phyloP scores from a whole-genome alignment of 2,113 vertebrate genomes.

The Tragelaphus imberbis region DNA sequence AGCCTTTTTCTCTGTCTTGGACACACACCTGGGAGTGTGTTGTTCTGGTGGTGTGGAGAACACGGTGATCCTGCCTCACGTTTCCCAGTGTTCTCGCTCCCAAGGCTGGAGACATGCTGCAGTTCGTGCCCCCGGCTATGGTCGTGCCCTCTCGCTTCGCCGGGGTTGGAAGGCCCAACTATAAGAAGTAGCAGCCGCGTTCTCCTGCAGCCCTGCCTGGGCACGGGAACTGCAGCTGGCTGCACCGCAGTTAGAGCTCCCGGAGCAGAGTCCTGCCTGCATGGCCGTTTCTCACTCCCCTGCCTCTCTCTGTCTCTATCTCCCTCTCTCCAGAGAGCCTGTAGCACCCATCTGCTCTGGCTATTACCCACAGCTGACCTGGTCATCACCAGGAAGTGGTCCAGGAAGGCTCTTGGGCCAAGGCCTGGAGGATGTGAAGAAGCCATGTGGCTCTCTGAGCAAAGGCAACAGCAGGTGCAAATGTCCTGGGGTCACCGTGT shows the following conservation, averaged over 20 bases:
- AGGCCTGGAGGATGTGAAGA: neutral
- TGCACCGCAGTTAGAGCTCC: fast-evolving
- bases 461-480: neutral
- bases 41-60: neutral
- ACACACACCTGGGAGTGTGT: neutral
- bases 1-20: neutral
- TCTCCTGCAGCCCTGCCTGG: neutral
- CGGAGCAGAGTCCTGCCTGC: neutral
- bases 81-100: neutral
- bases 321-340: neutral
- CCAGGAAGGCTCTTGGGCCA: neutral
- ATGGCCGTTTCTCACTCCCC: fast-evolving
- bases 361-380: neutral
- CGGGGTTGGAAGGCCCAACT: neutral
- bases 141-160: neutral
- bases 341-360: neutral
- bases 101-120: neutral
- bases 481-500: neutral
- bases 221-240: neutral
- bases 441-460: neutral
- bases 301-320: neutral
- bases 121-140: fast-evolving
- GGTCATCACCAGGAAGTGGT: neutral
- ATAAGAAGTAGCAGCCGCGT: fast-evolving
- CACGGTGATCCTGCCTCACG: neutral